Base-by-base conservation (phyloP, 2,888 invertebrate genomes). In the Atherix ibis region DNA sequence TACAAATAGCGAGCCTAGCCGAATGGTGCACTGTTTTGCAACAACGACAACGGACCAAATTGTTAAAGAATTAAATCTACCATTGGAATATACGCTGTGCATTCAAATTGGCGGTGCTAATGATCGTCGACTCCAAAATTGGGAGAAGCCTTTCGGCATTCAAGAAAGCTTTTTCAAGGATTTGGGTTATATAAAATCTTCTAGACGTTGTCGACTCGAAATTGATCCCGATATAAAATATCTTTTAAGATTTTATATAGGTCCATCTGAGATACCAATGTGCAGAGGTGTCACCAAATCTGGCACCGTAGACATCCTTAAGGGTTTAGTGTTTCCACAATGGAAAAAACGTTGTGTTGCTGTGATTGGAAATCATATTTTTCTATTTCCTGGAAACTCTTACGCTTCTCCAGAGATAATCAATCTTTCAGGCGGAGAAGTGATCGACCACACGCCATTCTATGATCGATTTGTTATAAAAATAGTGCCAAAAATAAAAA, bases 261-360 rank as follows among this genome's bases (percentile, higher is more conserved):
- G 73, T 6, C 73, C 73, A 14, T 53, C 53, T 19, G 65, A 70
- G 34, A 64, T 68, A 17, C 68, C 68, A 35, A 54, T 71, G 29
- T 46, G 43, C 31, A 46, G 44, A 12, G 63, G 61, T 26, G 58
- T 59, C 44, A 62, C 54, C 29, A 58, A 59, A 42, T 63, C 63
- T 43, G 66, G 65, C 16, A 51, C 54, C 40, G 56, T 61, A 29
- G 62, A 70, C 43, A 65, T 76, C 29, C 55, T 76, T 32, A 76
- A 76, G 53, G 75, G 75, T 29, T 66, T 75, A 43, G 76, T 75
- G 31, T 72, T 74, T 45, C 75, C 76, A 25, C 74, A 75, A 50
- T 76, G 75, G 75, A 71, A 71, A 50, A 64, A 68, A 34, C 63
- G 73, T 42, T 64, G 67, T 18, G 63, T 73, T 22, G 67, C 71